Percentiles rank a stretch among this genome's conserved stretches.
Evolutionary conservation across 1,140 invertebrate genomes (phyloP).

Genomic region (Scaptodrosophila lebanonensis): DNA sequence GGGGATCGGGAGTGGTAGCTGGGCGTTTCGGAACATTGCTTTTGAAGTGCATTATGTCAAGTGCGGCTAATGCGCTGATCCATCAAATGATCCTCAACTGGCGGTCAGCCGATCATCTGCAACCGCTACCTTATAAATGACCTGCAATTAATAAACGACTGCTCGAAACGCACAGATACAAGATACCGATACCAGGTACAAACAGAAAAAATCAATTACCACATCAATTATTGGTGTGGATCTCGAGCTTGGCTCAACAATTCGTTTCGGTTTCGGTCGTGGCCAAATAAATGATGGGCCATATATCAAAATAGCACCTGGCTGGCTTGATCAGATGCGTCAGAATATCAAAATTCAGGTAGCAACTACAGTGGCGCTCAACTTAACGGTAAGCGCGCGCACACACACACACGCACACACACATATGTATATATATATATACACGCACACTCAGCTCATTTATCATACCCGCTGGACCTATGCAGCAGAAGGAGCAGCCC

Average conservation of each 20-base stretch:
- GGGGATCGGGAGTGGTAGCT: background rate
- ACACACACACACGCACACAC: background rate
- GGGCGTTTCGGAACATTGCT: constrained; percentile 4
- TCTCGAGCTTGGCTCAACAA: background rate
- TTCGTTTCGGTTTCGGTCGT: constrained; percentile 7
- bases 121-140: constrained; percentile 18
- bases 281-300: constrained; percentile 54
- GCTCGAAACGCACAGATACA: background rate
- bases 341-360: constrained; percentile 42
- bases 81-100: constrained; percentile 32
- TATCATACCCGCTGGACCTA: no score
- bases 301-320: constrained; percentile 73
- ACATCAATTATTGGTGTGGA: background rate
- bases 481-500: constrained; percentile 1
- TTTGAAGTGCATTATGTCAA: constrained; percentile 13
- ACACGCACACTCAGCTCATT: no score
- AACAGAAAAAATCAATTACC: constrained; percentile 44
- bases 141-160: constrained; percentile 13
- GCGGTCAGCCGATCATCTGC: constrained; percentile 6
- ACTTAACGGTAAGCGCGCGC: constrained; percentile 1
- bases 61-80: constrained; percentile 47
- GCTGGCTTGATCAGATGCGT: constrained; percentile 34
- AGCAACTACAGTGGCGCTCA: constrained; percentile 26
- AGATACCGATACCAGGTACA: no score
- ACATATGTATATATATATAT: no score